These are phyloP conservation scores for Hippocampus abdominalis DNA, from an alignment of 2,113 vertebrate species.

Conservation along the genomic window DNA sequence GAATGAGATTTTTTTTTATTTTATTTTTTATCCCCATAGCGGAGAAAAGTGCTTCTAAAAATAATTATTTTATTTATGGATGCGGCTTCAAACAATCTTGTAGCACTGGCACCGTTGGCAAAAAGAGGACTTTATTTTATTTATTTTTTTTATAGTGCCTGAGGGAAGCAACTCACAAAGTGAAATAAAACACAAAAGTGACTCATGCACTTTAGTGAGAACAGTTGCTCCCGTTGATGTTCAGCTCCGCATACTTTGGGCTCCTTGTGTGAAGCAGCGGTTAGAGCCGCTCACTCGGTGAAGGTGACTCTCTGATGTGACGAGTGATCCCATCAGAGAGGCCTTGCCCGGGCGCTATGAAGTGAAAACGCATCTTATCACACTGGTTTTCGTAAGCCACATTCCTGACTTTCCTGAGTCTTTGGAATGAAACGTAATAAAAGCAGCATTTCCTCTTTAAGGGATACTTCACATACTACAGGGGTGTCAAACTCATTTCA, in stretches of 20 bases:
- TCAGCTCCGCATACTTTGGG: background rate
- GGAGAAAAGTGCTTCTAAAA: constrained; percentile 1
- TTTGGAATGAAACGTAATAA: background rate
- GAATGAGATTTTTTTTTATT: background rate
- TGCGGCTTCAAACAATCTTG: background rate
- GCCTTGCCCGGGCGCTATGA: background rate
- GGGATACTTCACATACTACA: no score
- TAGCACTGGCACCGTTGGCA: background rate
- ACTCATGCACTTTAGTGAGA: constrained; percentile 16
- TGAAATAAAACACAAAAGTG: constrained; percentile 20
- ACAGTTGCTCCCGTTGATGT: constrained; percentile 1
- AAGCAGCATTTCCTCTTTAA: background rate
- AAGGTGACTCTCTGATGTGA: constrained; percentile 44
- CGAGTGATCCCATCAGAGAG: constrained; percentile 1
- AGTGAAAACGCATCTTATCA: background rate
- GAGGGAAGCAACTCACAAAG: constrained; percentile 14
- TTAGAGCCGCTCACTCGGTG: constrained; percentile 29
- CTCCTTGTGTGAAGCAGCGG: constrained; percentile 25
- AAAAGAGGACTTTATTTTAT: background rate
- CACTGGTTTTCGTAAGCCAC: background rate
- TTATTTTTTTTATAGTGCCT: constrained; percentile 6
- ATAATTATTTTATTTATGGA: background rate
- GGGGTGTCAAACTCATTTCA: no score
- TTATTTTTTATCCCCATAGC: background rate
- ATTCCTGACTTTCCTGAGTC: background rate